phyloP scores from a whole-genome alignment of 2,113 vertebrate genomes.

The Heloderma charlesbogerti region DNA sequence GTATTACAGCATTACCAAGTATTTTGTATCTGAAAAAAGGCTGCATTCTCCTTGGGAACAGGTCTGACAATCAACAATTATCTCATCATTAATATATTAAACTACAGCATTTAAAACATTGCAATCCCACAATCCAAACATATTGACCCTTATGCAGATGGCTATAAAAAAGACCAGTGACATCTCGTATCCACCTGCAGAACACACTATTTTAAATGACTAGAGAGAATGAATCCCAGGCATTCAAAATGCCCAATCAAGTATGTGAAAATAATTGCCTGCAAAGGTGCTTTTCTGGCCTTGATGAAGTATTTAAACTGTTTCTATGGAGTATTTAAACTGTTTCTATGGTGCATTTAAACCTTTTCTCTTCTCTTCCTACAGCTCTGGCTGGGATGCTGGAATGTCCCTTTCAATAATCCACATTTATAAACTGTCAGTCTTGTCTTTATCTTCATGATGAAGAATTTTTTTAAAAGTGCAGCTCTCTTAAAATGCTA shows the following conservation, averaged over 20 bases:
- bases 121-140: background rate
- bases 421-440: background rate
- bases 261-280: background rate
- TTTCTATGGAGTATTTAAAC: background rate
- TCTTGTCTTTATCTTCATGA: background rate
- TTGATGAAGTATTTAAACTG: background rate
- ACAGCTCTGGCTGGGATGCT: background rate
- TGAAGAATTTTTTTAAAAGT: background rate
- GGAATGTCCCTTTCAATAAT: background rate
- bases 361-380: background rate
- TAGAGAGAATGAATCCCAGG: background rate
- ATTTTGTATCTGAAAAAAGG: background rate
- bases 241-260: background rate
- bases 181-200: background rate
- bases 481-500: rapidly evolving
- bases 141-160: background rate
- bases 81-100: background rate
- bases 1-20: background rate
- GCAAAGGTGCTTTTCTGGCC: background rate
- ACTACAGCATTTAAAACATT: background rate
- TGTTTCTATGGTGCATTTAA: background rate
- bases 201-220: background rate
- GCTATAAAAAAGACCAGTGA: background rate
- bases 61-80: background rate
- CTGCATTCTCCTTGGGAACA: background rate